phyloP scores from a whole-genome alignment of 1,140 invertebrate species.

The Oryctes rhinoceros region DNA sequence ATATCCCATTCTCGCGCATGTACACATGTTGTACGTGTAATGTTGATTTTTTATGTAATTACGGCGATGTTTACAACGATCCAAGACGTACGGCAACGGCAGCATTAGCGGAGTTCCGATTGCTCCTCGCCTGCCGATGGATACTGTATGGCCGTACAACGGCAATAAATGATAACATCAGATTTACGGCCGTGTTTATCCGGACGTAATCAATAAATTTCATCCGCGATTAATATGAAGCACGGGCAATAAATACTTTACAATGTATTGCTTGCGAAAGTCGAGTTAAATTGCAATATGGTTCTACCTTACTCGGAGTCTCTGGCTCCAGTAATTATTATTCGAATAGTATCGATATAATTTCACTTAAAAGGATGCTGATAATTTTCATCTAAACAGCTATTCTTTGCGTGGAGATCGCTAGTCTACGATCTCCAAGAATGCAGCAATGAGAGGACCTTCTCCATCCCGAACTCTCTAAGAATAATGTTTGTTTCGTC shows the following conservation, averaged over 20 bases:
- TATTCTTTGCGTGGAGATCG: too few relatives aligned
- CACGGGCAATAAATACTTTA: slow-evolving; percentile 3
- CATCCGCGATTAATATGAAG: slow-evolving; percentile 10
- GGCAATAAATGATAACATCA: slow-evolving; percentile 15
- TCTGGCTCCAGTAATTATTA: too few relatives aligned
- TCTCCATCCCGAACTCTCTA: too few relatives aligned
- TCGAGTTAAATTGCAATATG: not conserved
- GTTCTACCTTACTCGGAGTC: not conserved
- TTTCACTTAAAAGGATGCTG: too few relatives aligned
- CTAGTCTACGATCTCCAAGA: too few relatives aligned
- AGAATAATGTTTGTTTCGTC: too few relatives aligned
- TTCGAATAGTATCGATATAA: too few relatives aligned
- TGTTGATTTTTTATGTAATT: not conserved
- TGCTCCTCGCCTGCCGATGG: not conserved
- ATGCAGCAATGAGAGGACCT: too few relatives aligned
- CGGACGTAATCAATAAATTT: slow-evolving; percentile 1
- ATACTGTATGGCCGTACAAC: not conserved
- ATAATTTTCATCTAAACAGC: too few relatives aligned
- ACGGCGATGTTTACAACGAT: not conserved
- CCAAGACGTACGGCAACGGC: not conserved
- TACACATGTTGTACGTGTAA: not conserved
- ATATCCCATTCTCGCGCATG: not conserved
- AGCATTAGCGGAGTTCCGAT: not conserved
- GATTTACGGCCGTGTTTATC: slow-evolving; percentile 13
- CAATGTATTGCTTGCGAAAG: not conserved